Conservation (phyloP, 2,113 vertebrate species). For the Menidia beryllina region DNA sequence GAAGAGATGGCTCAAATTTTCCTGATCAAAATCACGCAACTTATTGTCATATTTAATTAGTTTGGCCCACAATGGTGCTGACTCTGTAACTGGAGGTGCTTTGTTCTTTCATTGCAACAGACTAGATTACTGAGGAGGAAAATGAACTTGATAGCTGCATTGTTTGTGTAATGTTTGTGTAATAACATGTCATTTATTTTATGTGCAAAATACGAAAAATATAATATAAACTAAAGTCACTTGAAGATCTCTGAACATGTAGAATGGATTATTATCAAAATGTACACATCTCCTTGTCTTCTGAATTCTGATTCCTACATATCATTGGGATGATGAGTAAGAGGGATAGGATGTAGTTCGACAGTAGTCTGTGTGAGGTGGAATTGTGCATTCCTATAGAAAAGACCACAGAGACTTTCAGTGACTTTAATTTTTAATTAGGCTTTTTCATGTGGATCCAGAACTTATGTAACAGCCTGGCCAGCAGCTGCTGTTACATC, state of each 20-base stretch:
- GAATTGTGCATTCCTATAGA: constrained; percentile 36
- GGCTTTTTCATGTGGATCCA: constrained; percentile 67
- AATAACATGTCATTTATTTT: constrained; percentile 6
- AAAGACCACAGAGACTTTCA: constrained; percentile 54
- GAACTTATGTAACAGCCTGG: constrained; percentile 70
- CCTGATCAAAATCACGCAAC: constrained; percentile 46
- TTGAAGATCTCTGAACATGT: not conserved
- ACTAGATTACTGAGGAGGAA: constrained; percentile 6
- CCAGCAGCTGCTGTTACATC: constrained; percentile 63
- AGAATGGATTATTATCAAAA: too few relatives aligned
- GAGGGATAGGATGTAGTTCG: constrained; percentile 48
- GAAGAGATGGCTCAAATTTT: constrained; percentile 48
- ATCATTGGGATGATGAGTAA: constrained; percentile 38
- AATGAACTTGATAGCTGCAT: constrained; percentile 34
- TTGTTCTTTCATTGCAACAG: constrained; percentile 37
- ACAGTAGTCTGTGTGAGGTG: constrained; percentile 39
- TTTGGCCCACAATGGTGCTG: constrained; percentile 14
- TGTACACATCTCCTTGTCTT: constrained; percentile 25
- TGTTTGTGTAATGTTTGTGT: constrained; percentile 20
- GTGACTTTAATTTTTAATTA: constrained; percentile 56
- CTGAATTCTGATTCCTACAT: constrained; percentile 45
- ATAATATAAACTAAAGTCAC: constrained; percentile 1
- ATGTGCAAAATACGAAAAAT: constrained; percentile 1
- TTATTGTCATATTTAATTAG: constrained; percentile 44
- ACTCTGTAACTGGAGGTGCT: constrained; percentile 38